Evolutionary conservation across 2,113 vertebrate species (phyloP), one percentile per base, ranked within the genome.

Genomic region (Chloropsis cyanopogon): DNA sequence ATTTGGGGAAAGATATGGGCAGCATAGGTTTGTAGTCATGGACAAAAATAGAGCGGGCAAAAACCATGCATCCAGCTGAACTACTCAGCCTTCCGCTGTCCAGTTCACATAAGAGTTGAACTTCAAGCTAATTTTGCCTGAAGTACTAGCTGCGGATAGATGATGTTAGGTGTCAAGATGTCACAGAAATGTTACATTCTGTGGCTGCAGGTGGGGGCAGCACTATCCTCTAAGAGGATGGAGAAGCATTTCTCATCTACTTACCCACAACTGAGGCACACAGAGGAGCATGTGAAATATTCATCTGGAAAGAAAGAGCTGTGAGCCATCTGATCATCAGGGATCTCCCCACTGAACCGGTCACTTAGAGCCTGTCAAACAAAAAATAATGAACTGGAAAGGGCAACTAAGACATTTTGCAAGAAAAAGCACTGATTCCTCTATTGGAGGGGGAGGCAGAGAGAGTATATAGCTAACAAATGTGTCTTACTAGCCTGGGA

Each of bases 231-330:
- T 33, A 54, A 14, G 72, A 93, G 42, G 39, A 65, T 11, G 24
- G 73, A 19, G 46, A 31, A 59, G 9, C 10, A 13, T 87, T 92
- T 81, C 49, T 72, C 61, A 87, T 95, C 68, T 64, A 98, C 99
- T 82, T 97, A 99, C 99, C 99, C 99, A 95, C 99, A 99, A 97
- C 99, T 99, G 96, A 99, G 99, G 91, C 99, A 99, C 92, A 99
- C 92, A 84, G 98, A 98, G 64, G 99, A 99, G 95, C 99, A 99
- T 80, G 99, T 99, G 86, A 99, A 99, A 97, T 99, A 99, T 88
- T 99, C 99, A 79, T 99, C 99, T 49, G 99, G 99, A 91, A 99
- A 99, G 94, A 99, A 99, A 46, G 98, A 99, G 97, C 99, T 99
- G 94, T 99, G 98, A 29, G 98, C 97, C 98, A 99, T 98, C 92